Evolutionary conservation across 1,140 invertebrate genomes (phyloP), one percentile per base, ranked within the genome.

Genomic region (Dolichoris vasculosae): DNA sequence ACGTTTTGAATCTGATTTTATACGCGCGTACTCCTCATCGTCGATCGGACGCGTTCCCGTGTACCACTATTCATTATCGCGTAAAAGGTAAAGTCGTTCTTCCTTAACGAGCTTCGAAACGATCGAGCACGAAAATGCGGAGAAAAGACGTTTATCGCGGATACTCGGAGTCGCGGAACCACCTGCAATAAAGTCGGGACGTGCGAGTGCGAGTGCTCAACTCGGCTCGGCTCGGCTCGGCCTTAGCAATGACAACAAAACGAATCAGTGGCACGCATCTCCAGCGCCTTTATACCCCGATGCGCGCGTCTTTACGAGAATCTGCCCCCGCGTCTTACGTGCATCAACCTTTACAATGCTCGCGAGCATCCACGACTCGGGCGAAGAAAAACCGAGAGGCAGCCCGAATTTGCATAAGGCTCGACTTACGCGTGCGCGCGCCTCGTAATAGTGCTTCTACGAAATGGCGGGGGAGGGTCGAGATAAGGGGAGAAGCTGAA

Each of bases 351-450:
- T n/a, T 43, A 73, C 38, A 73, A 73, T 73, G 69, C 69, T 7
- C n/a, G n/a, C n/a, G n/a, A 30, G 7, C 1, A 64, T 64, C 63
- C 32, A 20, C 35, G 55, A 79, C n/a, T n/a, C n/a, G n/a, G 55
- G 23, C 20, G 40, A 46, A 67, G 38, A 67, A 17, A 26, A 64
- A 64, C 17, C 32, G 51, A 20, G 51, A 40, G 26, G 2, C n/a
- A 26, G 15, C 30, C 46, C 23, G 48, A 40, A 83, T 83, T 83
- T 76, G 73, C 73, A 83, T 83, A 83, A 76, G 73, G 59, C 71
- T 83, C 73, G 55, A 30, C 71, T 83, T 77, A 64, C 59, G 82
- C 63, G 40, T 4, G 30, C 43, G 69, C 55, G 67, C 76, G 43
- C 48, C 20, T 59, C 71, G 71, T 76, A 83, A 76, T 75, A 76